Evolutionary conservation across 2,113 vertebrate genomes (phyloP).

Genomic region (Catharus fuscescens): DNA sequence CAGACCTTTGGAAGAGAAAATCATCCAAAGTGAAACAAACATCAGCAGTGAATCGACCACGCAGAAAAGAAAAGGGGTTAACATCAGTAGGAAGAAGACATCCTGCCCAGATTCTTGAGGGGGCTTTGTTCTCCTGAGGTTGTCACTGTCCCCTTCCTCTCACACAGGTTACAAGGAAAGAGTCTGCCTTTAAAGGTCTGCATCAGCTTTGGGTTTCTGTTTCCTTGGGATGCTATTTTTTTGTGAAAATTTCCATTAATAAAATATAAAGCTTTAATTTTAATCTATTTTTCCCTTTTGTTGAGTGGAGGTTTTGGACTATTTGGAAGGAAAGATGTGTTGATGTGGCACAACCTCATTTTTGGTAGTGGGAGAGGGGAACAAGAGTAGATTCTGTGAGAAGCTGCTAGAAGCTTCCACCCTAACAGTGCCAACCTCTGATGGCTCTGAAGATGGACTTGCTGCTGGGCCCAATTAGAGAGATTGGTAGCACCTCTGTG

Average conservation of each 20-base stretch:
- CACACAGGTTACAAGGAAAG: background rate
- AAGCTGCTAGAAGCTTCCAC: background rate
- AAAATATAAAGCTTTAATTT: background rate
- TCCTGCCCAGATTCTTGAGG: background rate
- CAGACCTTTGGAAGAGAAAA: constrained; percentile 8
- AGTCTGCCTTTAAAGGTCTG: background rate
- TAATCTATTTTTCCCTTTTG: background rate
- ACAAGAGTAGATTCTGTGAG: background rate
- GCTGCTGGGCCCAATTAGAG: background rate
- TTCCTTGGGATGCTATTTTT: background rate
- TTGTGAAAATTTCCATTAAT: background rate
- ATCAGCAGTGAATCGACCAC: accelerated
- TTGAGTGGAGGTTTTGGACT: background rate
- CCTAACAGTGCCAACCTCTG: background rate
- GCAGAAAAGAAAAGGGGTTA: constrained; percentile 53
- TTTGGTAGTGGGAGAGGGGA: background rate
- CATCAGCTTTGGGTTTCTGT: background rate
- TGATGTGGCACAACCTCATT: background rate
- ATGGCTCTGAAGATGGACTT: background rate
- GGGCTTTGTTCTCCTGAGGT: background rate
- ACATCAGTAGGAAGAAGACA: background rate
- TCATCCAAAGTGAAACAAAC: background rate
- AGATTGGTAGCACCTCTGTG: background rate
- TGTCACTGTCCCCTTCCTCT: background rate
- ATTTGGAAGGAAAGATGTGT: background rate